Percentiles rank a stretch among this genome's conserved stretches.
These are phyloP conservation scores for Trichopria drosophilae DNA, from an alignment of 2,888 invertebrate species.

Conservation along the genomic window DNA sequence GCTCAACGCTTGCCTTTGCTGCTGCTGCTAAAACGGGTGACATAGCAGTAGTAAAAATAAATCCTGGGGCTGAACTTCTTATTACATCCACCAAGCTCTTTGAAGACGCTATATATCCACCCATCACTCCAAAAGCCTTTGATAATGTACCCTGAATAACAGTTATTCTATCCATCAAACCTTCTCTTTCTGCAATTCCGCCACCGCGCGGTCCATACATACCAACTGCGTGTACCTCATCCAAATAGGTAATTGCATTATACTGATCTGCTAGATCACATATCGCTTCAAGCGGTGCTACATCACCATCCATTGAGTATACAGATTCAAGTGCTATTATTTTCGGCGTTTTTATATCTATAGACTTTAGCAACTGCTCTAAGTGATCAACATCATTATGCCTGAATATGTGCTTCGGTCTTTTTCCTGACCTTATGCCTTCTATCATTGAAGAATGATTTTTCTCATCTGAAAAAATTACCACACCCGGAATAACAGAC, in stretches of 20 bases:
- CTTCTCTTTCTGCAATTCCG: slow-evolving; percentile 85
- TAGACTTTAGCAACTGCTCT: slow-evolving; percentile 68
- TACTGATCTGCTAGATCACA: slow-evolving; percentile 84
- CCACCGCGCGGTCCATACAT: slow-evolving; percentile 87
- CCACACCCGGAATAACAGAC: slow-evolving; percentile 80
- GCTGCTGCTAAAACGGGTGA: slow-evolving; percentile 87
- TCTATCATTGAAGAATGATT: slow-evolving; percentile 97
- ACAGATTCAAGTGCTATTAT: slow-evolving; percentile 96
- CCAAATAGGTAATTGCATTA: slow-evolving; percentile 89
- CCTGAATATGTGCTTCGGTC: slow-evolving; percentile 85
- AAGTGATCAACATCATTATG: slow-evolving; percentile 87
- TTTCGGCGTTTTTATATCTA: slow-evolving; percentile 77
- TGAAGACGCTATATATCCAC: slow-evolving; percentile 78
- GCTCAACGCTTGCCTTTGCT: slow-evolving; percentile 75
- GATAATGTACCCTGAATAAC: slow-evolving; percentile 91
- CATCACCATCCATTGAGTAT: slow-evolving; percentile 93
- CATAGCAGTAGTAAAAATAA: slow-evolving; percentile 91
- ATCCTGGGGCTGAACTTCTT: slow-evolving; percentile 87
- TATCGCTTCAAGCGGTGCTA: slow-evolving; percentile 83
- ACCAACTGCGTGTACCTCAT: slow-evolving; percentile 94
- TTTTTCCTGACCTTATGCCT: slow-evolving; percentile 85
- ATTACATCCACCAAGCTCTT: slow-evolving; percentile 79
- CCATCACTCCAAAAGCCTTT: slow-evolving; percentile 90
- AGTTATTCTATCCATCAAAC: slow-evolving; percentile 77
- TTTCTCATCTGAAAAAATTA: slow-evolving; percentile 89